These are phyloP conservation scores for Litoditis marina DNA, from an alignment of 2,888 invertebrate genomes.

Conservation along the genomic window DNA sequence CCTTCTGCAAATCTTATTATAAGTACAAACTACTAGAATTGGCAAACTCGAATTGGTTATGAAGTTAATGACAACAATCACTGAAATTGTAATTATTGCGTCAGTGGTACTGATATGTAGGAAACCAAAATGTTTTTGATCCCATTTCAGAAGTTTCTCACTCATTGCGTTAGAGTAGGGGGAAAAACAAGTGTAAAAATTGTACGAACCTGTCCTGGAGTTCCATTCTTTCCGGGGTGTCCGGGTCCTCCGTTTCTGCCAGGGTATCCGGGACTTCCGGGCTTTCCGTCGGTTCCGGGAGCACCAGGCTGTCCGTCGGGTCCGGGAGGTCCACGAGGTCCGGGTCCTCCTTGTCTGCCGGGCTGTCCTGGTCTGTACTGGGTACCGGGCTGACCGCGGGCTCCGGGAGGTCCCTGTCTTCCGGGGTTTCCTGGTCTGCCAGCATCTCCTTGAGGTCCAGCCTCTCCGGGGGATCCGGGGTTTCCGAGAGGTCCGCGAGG, in stretches of 20 bases:
- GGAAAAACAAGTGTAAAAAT: no score
- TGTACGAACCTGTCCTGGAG: constrained; percentile 8
- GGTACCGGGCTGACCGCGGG: constrained; percentile 41
- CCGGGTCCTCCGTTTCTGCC: constrained; percentile 42
- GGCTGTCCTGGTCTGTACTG: constrained; percentile 40
- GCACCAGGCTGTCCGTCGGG: constrained; percentile 38
- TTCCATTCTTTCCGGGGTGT: constrained; percentile 39
- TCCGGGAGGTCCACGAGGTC: constrained; percentile 45
- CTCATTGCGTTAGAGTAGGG: no score
- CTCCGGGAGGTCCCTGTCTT: constrained; percentile 39
- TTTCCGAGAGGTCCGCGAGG: constrained; percentile 35
- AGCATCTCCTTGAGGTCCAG: constrained; percentile 32
- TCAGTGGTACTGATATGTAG: no score
- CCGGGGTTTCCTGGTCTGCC: constrained; percentile 36
- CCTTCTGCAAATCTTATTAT: constrained; percentile 18
- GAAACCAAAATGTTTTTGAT: no score
- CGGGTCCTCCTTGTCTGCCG: constrained; percentile 40
- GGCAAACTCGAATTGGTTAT: no score
- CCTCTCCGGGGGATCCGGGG: constrained; percentile 31
- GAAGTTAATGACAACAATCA: no score
- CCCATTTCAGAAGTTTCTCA: no score
- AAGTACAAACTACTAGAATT: no score
- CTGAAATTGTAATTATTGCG: no score
- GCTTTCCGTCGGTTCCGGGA: constrained; percentile 37
- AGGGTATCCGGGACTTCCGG: constrained; percentile 38